Evolutionary conservation across 1,140 invertebrate genomes (phyloP).

Genomic region (Atta texana): DNA sequence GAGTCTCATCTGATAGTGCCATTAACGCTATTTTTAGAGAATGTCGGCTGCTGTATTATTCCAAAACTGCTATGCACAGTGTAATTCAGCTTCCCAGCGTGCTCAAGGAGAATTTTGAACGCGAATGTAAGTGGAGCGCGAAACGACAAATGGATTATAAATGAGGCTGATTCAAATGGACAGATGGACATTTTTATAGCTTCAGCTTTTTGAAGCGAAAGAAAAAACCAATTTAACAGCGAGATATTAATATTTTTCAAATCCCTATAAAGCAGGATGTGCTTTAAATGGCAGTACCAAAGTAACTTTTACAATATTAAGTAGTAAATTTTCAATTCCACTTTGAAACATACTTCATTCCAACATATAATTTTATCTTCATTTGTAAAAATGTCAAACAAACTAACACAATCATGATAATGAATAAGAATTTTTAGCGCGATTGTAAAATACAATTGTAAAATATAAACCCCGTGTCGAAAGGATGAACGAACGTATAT

Average conservation of each 20-base stretch:
- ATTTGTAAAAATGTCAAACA: neutral
- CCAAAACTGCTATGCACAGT: constrained; percentile 8
- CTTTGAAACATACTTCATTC: neutral
- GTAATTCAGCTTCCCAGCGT: neutral
- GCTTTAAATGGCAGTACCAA: neutral
- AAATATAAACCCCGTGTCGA: neutral
- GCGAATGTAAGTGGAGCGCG: constrained; percentile 32
- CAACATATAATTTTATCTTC: too few species aligned
- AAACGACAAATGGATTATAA: constrained; percentile 64
- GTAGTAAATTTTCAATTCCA: neutral
- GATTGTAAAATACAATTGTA: neutral
- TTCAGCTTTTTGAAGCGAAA: constrained; percentile 42
- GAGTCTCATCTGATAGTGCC: neutral
- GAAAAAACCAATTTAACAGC: constrained; percentile 18
- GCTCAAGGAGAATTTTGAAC: constrained; percentile 45
- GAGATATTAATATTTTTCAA: constrained; percentile 24
- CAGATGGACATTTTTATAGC: constrained; percentile 68
- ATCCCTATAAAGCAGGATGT: neutral
- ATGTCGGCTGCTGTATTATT: constrained; percentile 8
- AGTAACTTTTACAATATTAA: neutral
- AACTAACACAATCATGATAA: neutral
- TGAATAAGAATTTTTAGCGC: neutral
- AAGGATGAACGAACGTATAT: neutral
- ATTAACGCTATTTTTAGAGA: neutral
- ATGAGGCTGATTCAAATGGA: constrained; percentile 62